Percentiles rank a stretch among this genome's conserved stretches.
Evolutionary conservation across 2,888 invertebrate genomes (phyloP).

Genomic region (Zygaena filipendulae): DNA sequence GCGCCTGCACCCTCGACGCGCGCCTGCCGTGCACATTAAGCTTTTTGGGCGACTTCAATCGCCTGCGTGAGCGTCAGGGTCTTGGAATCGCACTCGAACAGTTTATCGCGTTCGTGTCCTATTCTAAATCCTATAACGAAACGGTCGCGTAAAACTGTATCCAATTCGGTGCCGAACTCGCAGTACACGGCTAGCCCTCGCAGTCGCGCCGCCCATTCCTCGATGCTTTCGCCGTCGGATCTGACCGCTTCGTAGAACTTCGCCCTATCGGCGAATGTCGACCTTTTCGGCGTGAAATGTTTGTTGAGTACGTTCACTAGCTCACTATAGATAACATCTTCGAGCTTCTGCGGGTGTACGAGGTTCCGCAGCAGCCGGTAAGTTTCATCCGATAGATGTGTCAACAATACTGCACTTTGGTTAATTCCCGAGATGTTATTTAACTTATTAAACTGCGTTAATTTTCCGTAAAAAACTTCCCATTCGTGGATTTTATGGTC

Average conservation of each 20-base stretch:
- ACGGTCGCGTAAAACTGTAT: slow-evolving; percentile 10
- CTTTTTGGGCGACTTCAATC: slow-evolving; percentile 11
- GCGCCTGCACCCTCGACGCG: neutral
- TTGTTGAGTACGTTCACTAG: slow-evolving; percentile 5
- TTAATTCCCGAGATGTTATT: slow-evolving; percentile 8
- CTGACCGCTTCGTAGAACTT: slow-evolving; percentile 17
- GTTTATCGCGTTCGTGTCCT: slow-evolving; percentile 11
- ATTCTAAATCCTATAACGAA: slow-evolving; percentile 13
- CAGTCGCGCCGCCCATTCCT: slow-evolving; percentile 16
- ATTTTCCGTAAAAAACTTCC: too few relatives aligned
- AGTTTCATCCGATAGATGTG: slow-evolving; percentile 13
- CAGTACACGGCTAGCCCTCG: slow-evolving; percentile 14
- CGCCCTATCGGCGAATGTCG: slow-evolving; percentile 14
- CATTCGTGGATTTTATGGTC: too few relatives aligned
- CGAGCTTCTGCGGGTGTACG: slow-evolving; percentile 9
- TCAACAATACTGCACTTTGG: slow-evolving; percentile 10
- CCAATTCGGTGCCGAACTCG: slow-evolving; percentile 11
- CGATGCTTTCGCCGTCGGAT: slow-evolving; percentile 10
- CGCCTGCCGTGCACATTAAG: slow-evolving; percentile 10
- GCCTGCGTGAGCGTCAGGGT: slow-evolving; percentile 10
- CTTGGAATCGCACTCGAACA: slow-evolving; percentile 11
- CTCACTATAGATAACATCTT: slow-evolving; percentile 4
- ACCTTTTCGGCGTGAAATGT: slow-evolving; percentile 16
- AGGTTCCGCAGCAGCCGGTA: slow-evolving; percentile 13
- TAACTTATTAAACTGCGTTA: slow-evolving; percentile 9